Base-by-base conservation (phyloP, 2,888 invertebrate genomes). In the Tipula lateralis region DNA sequence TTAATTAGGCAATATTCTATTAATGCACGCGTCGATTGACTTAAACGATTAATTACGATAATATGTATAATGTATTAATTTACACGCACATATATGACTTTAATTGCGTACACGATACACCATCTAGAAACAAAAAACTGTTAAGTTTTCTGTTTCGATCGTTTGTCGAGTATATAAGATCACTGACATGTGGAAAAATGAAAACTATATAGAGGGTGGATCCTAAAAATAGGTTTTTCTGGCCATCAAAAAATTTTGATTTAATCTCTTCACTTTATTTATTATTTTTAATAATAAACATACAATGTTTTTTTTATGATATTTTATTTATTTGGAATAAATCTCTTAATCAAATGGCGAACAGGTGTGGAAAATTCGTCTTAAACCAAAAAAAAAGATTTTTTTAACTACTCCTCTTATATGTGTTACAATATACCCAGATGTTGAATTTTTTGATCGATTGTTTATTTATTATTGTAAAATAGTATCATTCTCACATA, bases 301-400 rank as follows among this genome's bases (percentile, higher is more conserved):
- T 36, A n/a, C n/a, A 50, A 50, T 16, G 44, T 9, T 39, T 50
- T 50, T 50, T 50, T 66, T 24, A 66, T 66, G 44, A 44, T 16
- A 6, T n/a, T 24, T 66, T 66, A 66, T 66, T 66, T 66, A 66
- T 66, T 66, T 66, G 66, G 66, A 66, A 24, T 24, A 50, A 66
- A 66, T 24, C 24, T 66, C 66, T 66, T 66, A 66, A 66, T 66
- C 66, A 66, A 50, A 66, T 66, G 66, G 19, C 24, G 66, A 66
- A 66, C 66, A 66, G 66, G 66, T 66, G 66, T 66, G 66, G 66
- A 66, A 66, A 66, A 66, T 66, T 24, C 66, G 66, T 66, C 24
- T 50, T 39, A 39, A 13, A 3, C 13, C 7, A 32, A 32, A 32
- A 32, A 39, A 32, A 32, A 36, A 36, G 12, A 36, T 50, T 3